Base-by-base conservation (phyloP, 2,113 vertebrate genomes). In the Hypanus sabinus region DNA sequence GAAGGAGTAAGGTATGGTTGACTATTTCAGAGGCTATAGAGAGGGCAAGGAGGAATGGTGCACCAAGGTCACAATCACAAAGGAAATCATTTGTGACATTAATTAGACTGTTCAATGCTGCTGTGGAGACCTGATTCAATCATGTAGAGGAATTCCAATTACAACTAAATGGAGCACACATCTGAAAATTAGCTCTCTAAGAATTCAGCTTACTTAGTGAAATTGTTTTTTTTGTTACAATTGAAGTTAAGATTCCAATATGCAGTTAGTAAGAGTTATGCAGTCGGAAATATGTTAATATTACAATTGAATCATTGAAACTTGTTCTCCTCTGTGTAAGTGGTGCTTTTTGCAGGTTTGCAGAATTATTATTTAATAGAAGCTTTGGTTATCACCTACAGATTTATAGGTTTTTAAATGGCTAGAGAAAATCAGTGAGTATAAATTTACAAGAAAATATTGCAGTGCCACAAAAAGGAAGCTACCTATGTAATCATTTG, bases 341-440 rank as follows among this genome's bases (percentile, higher is more conserved):
- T 94, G 94, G 46, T 95, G 33, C 94, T 95, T 96, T 96, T 70
- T 55, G 38, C 68, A 94, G 96, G 96, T 94, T 95, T 87, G 92
- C 33, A 95, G 94, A 94, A 94, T 95, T 96, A 94, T 95, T 96
- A 76, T 94, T 94, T 96, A 95, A 94, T 96, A 95, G 94, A 95
- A 10, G 91, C 91, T 94, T 3, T 94, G 95, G 95, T 94, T 76
- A 95, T 94, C 10, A 0, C 94, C 95, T 94, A 95, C 94, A 94
- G 94, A 95, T 95, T 96, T 96, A 96, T 96, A 94, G 95, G 95
- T 87, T 95, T 93, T 95, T 94, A 68, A 95, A 94, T 95, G 93
- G 94, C 95, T 93, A 95, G 96, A 95, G 95, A 96, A 96, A 96
- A 96, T 95, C 95, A 94, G 94, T 95, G 94, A 96, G 94, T 94